These are phyloP conservation scores for Meriones unguiculatus DNA, from an alignment of 2,113 vertebrate species.

Conservation along the genomic window DNA sequence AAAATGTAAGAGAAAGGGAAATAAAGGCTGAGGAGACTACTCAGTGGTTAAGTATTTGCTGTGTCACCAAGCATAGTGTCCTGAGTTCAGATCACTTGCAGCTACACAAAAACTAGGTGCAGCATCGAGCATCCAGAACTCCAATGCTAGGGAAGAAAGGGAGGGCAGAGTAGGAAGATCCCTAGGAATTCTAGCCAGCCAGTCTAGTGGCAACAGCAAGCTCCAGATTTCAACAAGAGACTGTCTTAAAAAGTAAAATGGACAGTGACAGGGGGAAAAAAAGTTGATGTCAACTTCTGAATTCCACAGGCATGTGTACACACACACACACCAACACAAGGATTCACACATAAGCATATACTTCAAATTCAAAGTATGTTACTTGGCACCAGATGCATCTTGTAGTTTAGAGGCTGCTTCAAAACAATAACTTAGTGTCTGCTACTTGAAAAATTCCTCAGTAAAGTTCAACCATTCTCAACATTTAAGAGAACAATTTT, in stretches of 20 bases:
- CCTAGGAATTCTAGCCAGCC: not conserved
- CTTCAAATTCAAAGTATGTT: not conserved
- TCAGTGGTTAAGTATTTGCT: not conserved
- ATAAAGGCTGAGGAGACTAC: not conserved
- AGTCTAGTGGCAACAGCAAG: not conserved
- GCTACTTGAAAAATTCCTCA: conserved; percentile 15
- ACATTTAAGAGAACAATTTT: not conserved
- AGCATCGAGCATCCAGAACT: too few relatives aligned
- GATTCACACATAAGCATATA: not conserved
- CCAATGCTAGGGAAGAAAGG: not conserved
- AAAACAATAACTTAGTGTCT: not conserved
- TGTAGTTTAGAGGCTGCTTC: not conserved
- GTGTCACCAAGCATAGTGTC: not conserved
- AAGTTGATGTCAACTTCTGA: not conserved
- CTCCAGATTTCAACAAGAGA: not conserved
- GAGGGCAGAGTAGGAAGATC: not conserved
- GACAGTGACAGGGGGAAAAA: not conserved
- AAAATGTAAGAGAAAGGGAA: not conserved
- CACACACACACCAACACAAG: not conserved
- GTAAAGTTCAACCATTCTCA: not conserved
- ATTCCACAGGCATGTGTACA: not conserved
- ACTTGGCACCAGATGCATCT: not conserved
- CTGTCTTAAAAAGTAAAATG: not conserved
- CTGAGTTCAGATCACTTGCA: not conserved
- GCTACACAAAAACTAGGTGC: not conserved